Percentiles rank a stretch among this genome's conserved stretches.
These are phyloP conservation scores for Elgaria multicarinata DNA, from an alignment of 2,113 vertebrate genomes.

Conservation along the genomic window DNA sequence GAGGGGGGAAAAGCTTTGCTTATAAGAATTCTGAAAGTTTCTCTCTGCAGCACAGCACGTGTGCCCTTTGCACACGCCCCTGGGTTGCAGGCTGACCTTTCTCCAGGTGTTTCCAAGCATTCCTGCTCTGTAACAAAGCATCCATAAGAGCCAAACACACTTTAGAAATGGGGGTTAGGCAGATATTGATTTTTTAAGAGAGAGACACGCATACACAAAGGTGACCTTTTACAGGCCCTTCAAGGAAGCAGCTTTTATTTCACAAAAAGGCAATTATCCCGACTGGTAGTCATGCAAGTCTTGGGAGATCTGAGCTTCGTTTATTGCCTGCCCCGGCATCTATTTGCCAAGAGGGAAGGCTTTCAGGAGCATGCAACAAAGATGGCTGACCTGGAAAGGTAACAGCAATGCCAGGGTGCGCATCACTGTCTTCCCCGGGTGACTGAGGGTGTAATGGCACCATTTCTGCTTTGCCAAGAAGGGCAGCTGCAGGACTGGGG, in stretches of 20 bases:
- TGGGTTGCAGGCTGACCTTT: neutral
- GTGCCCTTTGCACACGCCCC: constrained; percentile 11
- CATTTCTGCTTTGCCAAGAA: neutral
- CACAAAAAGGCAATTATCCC: neutral
- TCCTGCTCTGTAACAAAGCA: constrained; percentile 6
- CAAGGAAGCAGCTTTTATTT: constrained; percentile 41
- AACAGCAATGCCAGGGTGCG: too few species aligned
- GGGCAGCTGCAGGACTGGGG: neutral
- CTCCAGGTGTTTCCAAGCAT: neutral
- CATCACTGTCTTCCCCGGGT: neutral
- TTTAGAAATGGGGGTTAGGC: constrained; percentile 57
- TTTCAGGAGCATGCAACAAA: neutral
- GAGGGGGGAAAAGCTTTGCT: constrained; percentile 50
- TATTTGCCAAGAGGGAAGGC: neutral
- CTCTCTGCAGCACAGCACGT: constrained; percentile 28
- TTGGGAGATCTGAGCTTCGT: neutral
- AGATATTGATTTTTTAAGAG: constrained; percentile 43
- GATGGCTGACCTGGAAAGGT: neutral
- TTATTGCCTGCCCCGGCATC: neutral
- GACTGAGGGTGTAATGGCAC: neutral
- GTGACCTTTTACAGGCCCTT: constrained; percentile 53
- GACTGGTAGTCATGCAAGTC: neutral
- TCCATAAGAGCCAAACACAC: constrained; percentile 35
- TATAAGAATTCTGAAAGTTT: constrained; percentile 28
- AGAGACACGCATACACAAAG: constrained; percentile 29